Conservation (phyloP, 2,888 invertebrate genomes). For the Cartodere bifasciata region DNA sequence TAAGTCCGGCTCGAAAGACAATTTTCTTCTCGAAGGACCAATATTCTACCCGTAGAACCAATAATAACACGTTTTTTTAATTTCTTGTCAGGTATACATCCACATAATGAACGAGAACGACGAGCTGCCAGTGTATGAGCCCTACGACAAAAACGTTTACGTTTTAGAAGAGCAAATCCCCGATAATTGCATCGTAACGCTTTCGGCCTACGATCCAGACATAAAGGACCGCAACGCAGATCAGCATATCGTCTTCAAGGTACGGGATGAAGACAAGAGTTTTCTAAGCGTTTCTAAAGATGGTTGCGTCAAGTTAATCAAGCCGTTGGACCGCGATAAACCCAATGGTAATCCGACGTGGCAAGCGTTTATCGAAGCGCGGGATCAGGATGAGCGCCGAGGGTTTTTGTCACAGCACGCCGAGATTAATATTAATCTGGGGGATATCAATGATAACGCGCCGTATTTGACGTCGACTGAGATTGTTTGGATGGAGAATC, state of each 20-base stretch:
- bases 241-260: conserved; percentile 68
- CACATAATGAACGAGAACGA: conserved; percentile 86
- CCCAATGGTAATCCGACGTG: conserved; percentile 74
- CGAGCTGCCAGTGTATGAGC: conserved; percentile 72
- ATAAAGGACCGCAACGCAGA: conserved; percentile 61
- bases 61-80: too few species aligned
- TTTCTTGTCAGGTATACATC: conserved; percentile 74
- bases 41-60: too few species aligned
- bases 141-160: conserved; percentile 56
- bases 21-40: too few species aligned
- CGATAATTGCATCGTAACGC: conserved; percentile 55
- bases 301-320: conserved; percentile 62
- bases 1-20: too few species aligned
- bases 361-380: conserved; percentile 63
- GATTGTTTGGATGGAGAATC: conserved; percentile 76
- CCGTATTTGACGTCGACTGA: conserved; percentile 66
- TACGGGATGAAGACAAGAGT: conserved; percentile 57
- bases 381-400: conserved; percentile 58
- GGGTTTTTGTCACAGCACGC: conserved; percentile 52
- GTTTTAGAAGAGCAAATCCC: conserved; percentile 63
- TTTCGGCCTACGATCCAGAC: conserved; percentile 76
- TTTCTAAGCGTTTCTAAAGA: conserved; percentile 52
- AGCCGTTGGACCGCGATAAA: conserved; percentile 76
- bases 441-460: conserved; percentile 90
- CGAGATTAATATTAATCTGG: conserved; percentile 51